Evolutionary conservation across 1,140 invertebrate genomes (phyloP).

Genomic region (Drosophila auraria): DNA sequence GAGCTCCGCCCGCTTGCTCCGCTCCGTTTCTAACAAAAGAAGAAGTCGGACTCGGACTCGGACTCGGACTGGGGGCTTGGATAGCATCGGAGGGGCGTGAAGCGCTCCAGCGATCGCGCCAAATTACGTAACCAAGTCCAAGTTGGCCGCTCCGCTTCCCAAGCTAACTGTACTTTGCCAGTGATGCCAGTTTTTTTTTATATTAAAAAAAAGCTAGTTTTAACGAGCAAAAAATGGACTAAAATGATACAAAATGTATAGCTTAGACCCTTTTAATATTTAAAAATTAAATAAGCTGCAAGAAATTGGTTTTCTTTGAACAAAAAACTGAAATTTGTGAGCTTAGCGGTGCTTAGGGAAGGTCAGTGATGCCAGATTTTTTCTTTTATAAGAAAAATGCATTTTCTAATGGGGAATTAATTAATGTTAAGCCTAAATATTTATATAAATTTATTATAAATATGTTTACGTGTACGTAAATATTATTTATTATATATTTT

Average conservation of each 20-base stretch:
- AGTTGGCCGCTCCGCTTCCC: slow-evolving; percentile 17
- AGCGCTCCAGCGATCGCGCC: slow-evolving; percentile 72
- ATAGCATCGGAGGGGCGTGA: slow-evolving; percentile 36
- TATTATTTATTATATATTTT: no score
- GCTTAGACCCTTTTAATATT: neutral
- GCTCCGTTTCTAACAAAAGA: slow-evolving; percentile 54
- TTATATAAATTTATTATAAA: no score
- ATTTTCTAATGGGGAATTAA: neutral
- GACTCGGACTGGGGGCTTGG: neutral
- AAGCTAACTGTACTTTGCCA: slow-evolving; percentile 42
- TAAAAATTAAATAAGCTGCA: neutral
- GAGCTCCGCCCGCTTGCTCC: slow-evolving; percentile 16
- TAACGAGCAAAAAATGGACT: no score
- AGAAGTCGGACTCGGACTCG: slow-evolving; percentile 9
- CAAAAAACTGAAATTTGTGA: neutral
- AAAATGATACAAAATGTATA: no score
- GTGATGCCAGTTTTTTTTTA: slow-evolving; percentile 7
- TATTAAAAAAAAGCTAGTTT: neutral
- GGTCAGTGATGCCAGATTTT: no score
- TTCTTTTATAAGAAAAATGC: neutral
- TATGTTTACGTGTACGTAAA: no score
- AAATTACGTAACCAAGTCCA: slow-evolving; percentile 60
- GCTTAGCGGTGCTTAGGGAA: no score
- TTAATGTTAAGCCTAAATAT: neutral
- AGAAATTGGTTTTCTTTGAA: neutral